Conservation (phyloP, 2,888 invertebrate species). For the Asteroscopus sphinx region DNA sequence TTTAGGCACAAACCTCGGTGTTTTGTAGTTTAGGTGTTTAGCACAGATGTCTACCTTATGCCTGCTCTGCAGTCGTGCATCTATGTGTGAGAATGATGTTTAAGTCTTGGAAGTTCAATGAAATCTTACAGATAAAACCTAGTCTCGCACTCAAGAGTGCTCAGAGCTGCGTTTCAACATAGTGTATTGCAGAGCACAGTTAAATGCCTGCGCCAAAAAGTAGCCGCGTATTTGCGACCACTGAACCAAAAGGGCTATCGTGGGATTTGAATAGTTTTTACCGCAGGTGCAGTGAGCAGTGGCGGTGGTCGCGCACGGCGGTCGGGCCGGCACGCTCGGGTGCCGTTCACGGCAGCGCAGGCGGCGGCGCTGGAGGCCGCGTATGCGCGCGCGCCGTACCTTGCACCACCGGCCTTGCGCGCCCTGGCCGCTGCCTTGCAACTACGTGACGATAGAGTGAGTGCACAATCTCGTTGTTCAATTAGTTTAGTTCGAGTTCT, state of each 20-base stretch:
- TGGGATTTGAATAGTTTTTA: constrained; percentile 17
- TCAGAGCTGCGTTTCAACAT: too few species aligned
- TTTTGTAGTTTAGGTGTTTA: too few species aligned
- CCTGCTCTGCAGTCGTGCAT: too few species aligned
- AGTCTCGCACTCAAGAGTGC: too few species aligned
- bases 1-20: too few species aligned
- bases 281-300: constrained; percentile 73
- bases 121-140: too few species aligned
- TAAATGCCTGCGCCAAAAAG: not conserved
- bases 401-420: constrained; percentile 92
- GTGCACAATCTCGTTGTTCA: constrained; percentile 29
- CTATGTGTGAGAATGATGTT: too few species aligned
- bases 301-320: constrained; percentile 85
- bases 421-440: constrained; percentile 91
- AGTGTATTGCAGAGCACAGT: too few species aligned
- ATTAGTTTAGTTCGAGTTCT: not conserved
- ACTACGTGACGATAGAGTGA: constrained; percentile 92
- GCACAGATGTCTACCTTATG: too few species aligned
- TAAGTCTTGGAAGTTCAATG: too few species aligned
- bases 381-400: constrained; percentile 91
- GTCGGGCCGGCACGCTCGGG: constrained; percentile 91
- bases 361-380: constrained; percentile 92
- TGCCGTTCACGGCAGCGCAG: constrained; percentile 93
- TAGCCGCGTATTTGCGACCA: too few species aligned
- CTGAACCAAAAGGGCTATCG: not conserved